Percentiles rank a stretch among this genome's conserved stretches.
Evolutionary conservation across 2,797 vertebrate species (phyloP).

Genomic region (Neosalanx taihuensis): DNA sequence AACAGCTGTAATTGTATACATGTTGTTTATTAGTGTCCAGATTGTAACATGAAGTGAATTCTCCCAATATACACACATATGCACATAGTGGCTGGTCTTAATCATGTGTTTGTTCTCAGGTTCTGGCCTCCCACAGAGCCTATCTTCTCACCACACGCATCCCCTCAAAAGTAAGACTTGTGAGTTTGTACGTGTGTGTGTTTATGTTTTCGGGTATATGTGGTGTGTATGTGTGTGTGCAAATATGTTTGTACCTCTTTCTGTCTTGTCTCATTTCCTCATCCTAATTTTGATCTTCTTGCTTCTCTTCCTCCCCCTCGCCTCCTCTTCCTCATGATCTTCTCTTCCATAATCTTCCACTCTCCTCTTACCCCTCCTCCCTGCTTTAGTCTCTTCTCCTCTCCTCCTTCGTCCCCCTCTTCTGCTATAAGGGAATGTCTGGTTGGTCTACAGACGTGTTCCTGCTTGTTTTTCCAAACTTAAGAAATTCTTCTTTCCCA

Average conservation of each 20-base stretch:
- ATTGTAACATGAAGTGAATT: no score
- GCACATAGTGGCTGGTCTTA: not conserved
- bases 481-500: not conserved
- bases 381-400: not conserved
- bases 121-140: constrained; percentile 86
- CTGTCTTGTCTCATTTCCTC: not conserved
- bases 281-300: not conserved
- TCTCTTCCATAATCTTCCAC: no score
- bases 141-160: constrained; percentile 86
- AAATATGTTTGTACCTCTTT: constrained; percentile 15
- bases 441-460: not conserved
- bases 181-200: constrained; percentile 15
- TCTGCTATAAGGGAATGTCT: not conserved
- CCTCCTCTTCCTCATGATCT: not conserved
- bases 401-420: not conserved
- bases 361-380: not conserved
- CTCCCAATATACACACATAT: no score
- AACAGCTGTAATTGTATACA: no score
- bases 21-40: no score
- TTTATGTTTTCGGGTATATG: constrained; percentile 5
- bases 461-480: not conserved
- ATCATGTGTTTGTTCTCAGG: constrained; percentile 65
- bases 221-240: constrained; percentile 3
- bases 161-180: constrained; percentile 83
- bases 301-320: not conserved